Conservation (phyloP, 2,797 vertebrate species). For the Hyperoplus immaculatus region DNA sequence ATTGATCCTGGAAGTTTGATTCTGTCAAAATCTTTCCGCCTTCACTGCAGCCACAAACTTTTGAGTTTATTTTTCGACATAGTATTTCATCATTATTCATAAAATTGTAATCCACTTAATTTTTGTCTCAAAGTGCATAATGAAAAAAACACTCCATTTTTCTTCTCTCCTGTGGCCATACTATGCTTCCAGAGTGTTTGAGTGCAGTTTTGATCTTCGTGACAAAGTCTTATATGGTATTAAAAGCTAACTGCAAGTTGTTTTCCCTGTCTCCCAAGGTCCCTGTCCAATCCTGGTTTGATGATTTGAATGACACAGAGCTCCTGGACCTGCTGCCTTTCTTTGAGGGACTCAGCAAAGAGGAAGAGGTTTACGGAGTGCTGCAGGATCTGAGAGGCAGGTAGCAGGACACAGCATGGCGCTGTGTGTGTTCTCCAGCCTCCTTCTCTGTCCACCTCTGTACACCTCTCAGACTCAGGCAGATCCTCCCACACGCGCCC, state of each 20-base stretch:
- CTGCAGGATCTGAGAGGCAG: conserved; percentile 93
- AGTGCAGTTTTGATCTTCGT: too few relatives aligned
- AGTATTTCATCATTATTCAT: too few relatives aligned
- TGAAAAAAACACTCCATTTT: too few relatives aligned
- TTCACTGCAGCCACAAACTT: too few relatives aligned
- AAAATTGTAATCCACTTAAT: too few relatives aligned
- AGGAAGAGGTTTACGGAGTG: conserved; percentile 95
- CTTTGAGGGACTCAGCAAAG: conserved; percentile 96
- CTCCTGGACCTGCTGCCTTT: conserved; percentile 97
- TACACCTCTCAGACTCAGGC: conserved; percentile 72
- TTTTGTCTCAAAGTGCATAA: too few relatives aligned
- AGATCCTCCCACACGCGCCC: conserved; percentile 63
- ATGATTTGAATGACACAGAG: conserved; percentile 98
- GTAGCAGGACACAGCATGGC: conserved; percentile 86
- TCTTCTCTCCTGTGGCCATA: too few relatives aligned
- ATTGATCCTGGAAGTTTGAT: too few relatives aligned
- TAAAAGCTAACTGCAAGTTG: background rate
- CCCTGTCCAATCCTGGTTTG: conserved; percentile 99
- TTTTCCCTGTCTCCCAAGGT: conserved; percentile 82
- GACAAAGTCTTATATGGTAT: background rate
- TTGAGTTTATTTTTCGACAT: too few relatives aligned
- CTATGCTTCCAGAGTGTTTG: too few relatives aligned
- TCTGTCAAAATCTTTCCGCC: too few relatives aligned
- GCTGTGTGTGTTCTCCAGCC: conserved; percentile 27
- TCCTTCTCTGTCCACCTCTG: conserved; percentile 50